These are phyloP conservation scores for Prunella himalayana DNA, from an alignment of 2,113 vertebrate species.

Conservation along the genomic window DNA sequence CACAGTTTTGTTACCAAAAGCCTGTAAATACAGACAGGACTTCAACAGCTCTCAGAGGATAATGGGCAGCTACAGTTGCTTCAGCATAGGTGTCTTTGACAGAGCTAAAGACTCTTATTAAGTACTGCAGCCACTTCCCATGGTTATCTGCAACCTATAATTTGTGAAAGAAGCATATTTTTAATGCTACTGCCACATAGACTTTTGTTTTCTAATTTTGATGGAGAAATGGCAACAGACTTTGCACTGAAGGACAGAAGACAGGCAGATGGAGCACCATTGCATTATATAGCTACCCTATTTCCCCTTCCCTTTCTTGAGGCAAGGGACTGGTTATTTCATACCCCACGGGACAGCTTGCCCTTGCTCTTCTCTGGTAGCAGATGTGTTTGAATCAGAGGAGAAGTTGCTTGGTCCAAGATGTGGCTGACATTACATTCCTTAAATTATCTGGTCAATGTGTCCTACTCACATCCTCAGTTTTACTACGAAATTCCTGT, in stretches of 20 bases:
- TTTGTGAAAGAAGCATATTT: background rate
- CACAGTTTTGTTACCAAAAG: background rate
- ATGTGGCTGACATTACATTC: background rate
- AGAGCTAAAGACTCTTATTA: background rate
- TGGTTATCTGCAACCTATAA: background rate
- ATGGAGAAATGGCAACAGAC: background rate
- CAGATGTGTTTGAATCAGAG: background rate
- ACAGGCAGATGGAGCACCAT: background rate
- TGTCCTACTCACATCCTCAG: background rate
- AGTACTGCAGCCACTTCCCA: background rate
- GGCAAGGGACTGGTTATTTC: background rate
- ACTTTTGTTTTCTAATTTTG: background rate
- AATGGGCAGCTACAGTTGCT: background rate
- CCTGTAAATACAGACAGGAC: background rate
- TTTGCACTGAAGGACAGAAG: background rate
- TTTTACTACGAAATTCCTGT: background rate
- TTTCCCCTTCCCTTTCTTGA: background rate
- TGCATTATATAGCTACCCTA: background rate
- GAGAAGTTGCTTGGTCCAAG: background rate
- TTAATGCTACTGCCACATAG: background rate
- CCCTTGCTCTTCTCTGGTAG: background rate
- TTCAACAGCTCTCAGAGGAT: background rate
- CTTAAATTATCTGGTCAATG: background rate
- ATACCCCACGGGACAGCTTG: background rate
- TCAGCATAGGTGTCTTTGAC: background rate